These are phyloP conservation scores for Piscicola geometra DNA, from an alignment of 2,888 invertebrate species.

Conservation along the genomic window DNA sequence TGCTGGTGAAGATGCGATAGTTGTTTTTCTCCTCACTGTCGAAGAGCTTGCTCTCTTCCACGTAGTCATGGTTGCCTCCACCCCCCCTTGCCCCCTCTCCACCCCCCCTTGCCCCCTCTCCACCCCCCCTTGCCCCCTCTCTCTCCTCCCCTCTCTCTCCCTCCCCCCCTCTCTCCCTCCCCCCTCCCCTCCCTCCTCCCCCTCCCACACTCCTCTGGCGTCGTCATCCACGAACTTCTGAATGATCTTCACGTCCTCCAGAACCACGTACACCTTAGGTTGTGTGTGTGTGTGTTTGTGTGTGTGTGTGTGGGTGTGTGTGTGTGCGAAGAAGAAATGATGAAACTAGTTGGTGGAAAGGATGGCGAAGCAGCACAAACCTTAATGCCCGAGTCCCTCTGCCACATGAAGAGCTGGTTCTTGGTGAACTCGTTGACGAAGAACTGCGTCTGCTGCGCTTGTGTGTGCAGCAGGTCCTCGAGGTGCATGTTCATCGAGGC, in stretches of 20 bases:
- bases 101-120: neutral
- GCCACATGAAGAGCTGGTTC: constrained; percentile 49
- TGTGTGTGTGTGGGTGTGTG: neutral
- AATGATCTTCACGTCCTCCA: constrained; percentile 49
- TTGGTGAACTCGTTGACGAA: constrained; percentile 50
- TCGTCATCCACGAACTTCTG: constrained; percentile 52
- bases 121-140: neutral
- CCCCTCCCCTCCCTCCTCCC: constrained; percentile 28
- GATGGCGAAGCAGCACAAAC: constrained; percentile 49
- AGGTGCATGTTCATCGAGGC: constrained; percentile 50
- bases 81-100: neutral
- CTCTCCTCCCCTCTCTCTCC: neutral
- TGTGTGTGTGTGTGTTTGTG: neutral
- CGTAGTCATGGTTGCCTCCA: neutral
- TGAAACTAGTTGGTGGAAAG: neutral
- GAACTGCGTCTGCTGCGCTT: constrained; percentile 47
- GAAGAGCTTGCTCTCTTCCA: neutral
- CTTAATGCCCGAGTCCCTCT: constrained; percentile 49
- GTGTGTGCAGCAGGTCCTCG: constrained; percentile 48
- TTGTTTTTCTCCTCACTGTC: constrained; percentile 7
- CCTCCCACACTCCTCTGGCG: constrained; percentile 37
- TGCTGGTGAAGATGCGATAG: neutral
- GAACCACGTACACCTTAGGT: constrained; percentile 39
- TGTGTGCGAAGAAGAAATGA: too few relatives aligned
- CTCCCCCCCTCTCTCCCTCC: neutral